These are phyloP conservation scores for Leptinotarsa undecemlineata DNA, from an alignment of 1,140 invertebrate species.

Conservation along the genomic window DNA sequence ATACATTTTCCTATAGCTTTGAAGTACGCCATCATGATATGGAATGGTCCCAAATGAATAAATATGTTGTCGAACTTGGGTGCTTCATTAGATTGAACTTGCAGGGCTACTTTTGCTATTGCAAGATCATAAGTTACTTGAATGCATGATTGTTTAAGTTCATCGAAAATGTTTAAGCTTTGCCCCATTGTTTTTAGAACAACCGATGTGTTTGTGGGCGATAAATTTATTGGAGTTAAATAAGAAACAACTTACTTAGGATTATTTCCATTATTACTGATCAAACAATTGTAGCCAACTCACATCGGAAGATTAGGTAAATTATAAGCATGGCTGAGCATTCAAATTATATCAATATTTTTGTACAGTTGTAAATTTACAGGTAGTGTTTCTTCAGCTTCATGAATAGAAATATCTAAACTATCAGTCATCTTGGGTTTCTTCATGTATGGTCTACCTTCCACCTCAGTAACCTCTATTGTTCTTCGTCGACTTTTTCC, in stretches of 20 bases:
- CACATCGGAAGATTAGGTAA: constrained; percentile 7
- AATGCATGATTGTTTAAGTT: constrained; percentile 46
- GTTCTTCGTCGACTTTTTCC: too few species aligned
- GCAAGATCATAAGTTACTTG: constrained; percentile 48
- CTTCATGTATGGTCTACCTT: too few species aligned
- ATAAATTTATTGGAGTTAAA: constrained; percentile 49
- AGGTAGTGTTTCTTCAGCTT: too few species aligned
- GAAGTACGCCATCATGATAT: constrained; percentile 41
- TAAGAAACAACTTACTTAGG: constrained; percentile 14
- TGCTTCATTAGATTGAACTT: not conserved
- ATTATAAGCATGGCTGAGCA: too few species aligned
- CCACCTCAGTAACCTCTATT: too few species aligned
- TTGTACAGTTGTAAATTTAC: too few species aligned
- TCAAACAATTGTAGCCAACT: constrained; percentile 17
- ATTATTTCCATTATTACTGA: constrained; percentile 29
- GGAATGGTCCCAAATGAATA: constrained; percentile 50
- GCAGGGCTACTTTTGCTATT: not conserved
- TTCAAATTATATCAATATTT: too few species aligned
- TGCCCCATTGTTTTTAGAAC: constrained; percentile 39
- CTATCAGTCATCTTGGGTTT: too few species aligned
- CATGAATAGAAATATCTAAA: too few species aligned
- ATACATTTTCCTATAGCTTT: constrained; percentile 50
- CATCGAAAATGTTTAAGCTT: constrained; percentile 42
- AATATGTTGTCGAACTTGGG: constrained; percentile 38
- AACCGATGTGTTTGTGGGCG: constrained; percentile 48